These are phyloP conservation scores for Melitaea athalia DNA, from an alignment of 2,888 invertebrate genomes.

Conservation along the genomic window DNA sequence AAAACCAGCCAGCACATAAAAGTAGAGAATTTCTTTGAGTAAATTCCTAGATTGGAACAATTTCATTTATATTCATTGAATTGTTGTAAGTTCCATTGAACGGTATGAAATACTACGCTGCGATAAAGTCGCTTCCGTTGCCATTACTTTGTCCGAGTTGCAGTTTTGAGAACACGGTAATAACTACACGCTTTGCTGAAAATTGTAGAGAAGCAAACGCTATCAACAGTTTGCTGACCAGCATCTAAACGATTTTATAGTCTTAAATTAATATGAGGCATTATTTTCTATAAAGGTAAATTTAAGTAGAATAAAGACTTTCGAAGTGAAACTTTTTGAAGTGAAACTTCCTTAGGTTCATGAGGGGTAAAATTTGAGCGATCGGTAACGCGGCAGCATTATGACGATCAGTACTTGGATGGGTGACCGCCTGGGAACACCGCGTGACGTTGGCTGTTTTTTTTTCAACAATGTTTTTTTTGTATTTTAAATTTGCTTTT, in stretches of 20 bases:
- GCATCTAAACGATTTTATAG: neutral
- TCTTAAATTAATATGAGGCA: too few relatives aligned
- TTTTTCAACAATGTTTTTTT: too few relatives aligned
- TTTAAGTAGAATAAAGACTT: too few relatives aligned
- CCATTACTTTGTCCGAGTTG: slow-evolving; percentile 22
- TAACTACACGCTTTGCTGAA: neutral
- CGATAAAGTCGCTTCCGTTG: slow-evolving; percentile 27
- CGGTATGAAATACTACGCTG: slow-evolving; percentile 28
- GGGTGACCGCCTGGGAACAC: too few relatives aligned
- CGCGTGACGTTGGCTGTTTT: too few relatives aligned
- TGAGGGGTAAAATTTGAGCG: too few relatives aligned
- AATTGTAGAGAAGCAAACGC: neutral
- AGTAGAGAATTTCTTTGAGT: neutral
- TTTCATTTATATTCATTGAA: slow-evolving; percentile 34
- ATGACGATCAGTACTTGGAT: too few relatives aligned
- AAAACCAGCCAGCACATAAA: neutral
- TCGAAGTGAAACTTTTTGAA: too few relatives aligned
- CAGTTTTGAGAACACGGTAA: slow-evolving; percentile 15
- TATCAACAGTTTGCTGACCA: neutral
- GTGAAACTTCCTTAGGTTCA: too few relatives aligned
- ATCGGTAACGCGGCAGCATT: too few relatives aligned
- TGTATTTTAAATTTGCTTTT: too few relatives aligned
- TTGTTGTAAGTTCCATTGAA: slow-evolving; percentile 24
- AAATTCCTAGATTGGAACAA: slow-evolving; percentile 16
- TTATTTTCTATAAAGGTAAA: too few relatives aligned